A percentile compares a stretch with the other conserved stretches of the same genome.
These are phyloP conservation scores for Hoplostethus atlanticus DNA, from an alignment of 2,797 vertebrate species.

Conservation along the genomic window DNA sequence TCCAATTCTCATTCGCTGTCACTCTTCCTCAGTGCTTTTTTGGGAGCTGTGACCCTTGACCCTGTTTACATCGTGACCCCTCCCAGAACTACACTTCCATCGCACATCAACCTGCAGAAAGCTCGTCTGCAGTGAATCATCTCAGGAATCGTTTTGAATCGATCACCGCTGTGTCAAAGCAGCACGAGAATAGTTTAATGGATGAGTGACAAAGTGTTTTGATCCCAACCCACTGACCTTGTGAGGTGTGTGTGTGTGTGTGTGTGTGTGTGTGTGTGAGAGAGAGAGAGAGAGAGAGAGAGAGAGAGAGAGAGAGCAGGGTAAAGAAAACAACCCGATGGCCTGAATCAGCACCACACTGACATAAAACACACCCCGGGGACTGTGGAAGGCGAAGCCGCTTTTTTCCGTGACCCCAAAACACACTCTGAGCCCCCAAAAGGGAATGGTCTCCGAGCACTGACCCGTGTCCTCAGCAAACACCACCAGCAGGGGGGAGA, in stretches of 20 bases:
- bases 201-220: conserved; percentile 26
- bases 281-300: neutral
- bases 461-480: conserved; percentile 71
- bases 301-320: conserved; percentile 8
- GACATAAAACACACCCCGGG: conserved; percentile 62
- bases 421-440: conserved; percentile 30
- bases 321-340: conserved; percentile 71
- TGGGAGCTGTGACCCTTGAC: conserved; percentile 45
- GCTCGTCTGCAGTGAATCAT: conserved; percentile 10
- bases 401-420: conserved; percentile 59
- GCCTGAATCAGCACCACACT: conserved; percentile 53
- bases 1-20: conserved; percentile 28
- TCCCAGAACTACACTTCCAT: neutral
- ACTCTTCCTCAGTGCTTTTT: conserved; percentile 34
- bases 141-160: conserved; percentile 43
- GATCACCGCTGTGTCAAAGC: conserved; percentile 18
- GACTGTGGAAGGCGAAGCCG: conserved; percentile 35
- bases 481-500: conserved; percentile 32
- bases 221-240: conserved; percentile 1
- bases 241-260: neutral
- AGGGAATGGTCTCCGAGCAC: conserved; percentile 32
- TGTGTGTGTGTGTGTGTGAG: neutral
- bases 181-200: neutral
- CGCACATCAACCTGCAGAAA: neutral
- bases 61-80: conserved; percentile 1